Evolutionary conservation across 2,797 vertebrate genomes (phyloP), one percentile per base, ranked within the genome.

Genomic region (Odontamblyopus rebecca): DNA sequence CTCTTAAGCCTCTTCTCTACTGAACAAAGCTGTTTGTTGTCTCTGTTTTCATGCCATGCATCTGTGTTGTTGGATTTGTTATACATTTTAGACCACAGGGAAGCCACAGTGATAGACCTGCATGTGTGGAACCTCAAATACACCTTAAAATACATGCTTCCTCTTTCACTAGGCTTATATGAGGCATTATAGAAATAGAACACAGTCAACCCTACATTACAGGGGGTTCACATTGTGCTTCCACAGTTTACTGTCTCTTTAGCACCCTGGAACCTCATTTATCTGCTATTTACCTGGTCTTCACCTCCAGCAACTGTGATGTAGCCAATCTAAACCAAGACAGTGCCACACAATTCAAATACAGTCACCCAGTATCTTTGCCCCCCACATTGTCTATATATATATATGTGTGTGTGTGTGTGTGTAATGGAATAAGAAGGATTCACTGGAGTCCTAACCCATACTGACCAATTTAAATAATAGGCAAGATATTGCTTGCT

Each of bases 21-120:
- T 69, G 27, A 62, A 82, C 72, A 79, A 74, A 74, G 81, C 75
- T 89, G 86, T 90, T 91, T 90, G 81, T 89, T 88, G 89, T 68
- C 86, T 85, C 73, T 80, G 75, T 73, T 83, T 88, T 86, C 51
- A 78, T 76, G 61, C 19, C 8, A 12, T 57, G 60, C 41, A 72
- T 61, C 35, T 6, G 3, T 57, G 50, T 69, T 82, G 35, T 51
- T 26, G 50, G 30, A 61, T 74, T 66, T 57, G 54, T 67, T 44
- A 6, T n/a, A 19, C 8, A 61, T 63, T 29, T 32, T 38, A 27
- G 23, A 18, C 38, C 63, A 62, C 30, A 65, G 41, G 23, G n/a
- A 41, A 48, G 32, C 9, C 6, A 61, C 29, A 35, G 2, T n/a
- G 30, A 48, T 15, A 27, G 27, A 56, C 54, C 38, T 23, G 54